phyloP scores from a whole-genome alignment of 1,140 invertebrate genomes.

The Capitella teleta region DNA sequence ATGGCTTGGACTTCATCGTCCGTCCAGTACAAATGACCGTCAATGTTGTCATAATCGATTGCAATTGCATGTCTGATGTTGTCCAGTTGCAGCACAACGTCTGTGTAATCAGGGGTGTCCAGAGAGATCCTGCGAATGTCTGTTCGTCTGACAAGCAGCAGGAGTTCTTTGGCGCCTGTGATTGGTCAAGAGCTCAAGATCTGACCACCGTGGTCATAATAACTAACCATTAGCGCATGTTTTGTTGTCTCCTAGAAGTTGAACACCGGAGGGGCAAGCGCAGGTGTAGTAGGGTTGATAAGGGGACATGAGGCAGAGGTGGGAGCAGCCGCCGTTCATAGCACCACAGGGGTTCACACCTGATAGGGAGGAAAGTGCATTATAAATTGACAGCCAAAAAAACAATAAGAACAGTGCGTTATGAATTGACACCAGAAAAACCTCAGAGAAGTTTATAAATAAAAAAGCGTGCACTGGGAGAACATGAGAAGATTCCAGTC shows the following conservation, averaged over 20 bases:
- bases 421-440: too few relatives aligned
- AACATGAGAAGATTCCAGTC: too few relatives aligned
- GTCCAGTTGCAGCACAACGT: slow-evolving; percentile 50
- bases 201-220: too few relatives aligned
- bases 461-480: too few relatives aligned
- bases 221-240: slow-evolving; percentile 61
- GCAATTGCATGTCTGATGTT: slow-evolving; percentile 77
- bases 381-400: too few relatives aligned
- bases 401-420: slow-evolving; percentile 1
- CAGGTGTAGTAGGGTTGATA: slow-evolving; percentile 65
- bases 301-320: slow-evolving; percentile 81
- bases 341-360: slow-evolving; percentile 68
- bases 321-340: slow-evolving; percentile 67
- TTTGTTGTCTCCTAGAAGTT: slow-evolving; percentile 57
- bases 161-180: slow-evolving; percentile 62
- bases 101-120: slow-evolving; percentile 63
- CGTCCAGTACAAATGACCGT: slow-evolving; percentile 78
- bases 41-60: slow-evolving; percentile 82
- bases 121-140: slow-evolving; percentile 44
- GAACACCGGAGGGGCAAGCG: slow-evolving; percentile 84
- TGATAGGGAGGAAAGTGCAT: slow-evolving; percentile 17
- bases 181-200: too few relatives aligned
- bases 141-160: slow-evolving; percentile 55
- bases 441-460: too few relatives aligned
- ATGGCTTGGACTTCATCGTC: slow-evolving; percentile 72